These are phyloP conservation scores for Dascillus cervinus DNA, from an alignment of 2,888 invertebrate genomes.

Conservation along the genomic window DNA sequence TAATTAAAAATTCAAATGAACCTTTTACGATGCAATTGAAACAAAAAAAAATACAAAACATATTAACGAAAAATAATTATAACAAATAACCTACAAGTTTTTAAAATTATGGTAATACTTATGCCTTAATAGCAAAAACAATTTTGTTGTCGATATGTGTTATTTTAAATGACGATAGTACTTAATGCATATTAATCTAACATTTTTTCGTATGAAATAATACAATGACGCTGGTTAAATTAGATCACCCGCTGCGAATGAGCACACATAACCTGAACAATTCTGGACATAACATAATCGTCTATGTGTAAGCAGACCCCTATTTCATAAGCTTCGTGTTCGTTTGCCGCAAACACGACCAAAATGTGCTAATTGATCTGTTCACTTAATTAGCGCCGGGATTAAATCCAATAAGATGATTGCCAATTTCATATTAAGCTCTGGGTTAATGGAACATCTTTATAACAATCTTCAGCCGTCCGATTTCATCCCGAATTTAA, in stretches of 20 bases:
- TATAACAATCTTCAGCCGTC: conserved; percentile 1
- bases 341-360: conserved; percentile 12
- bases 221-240: no score
- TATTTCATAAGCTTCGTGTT: conserved; percentile 11
- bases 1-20: no score
- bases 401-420: conserved; percentile 14
- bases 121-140: no score
- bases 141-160: no score
- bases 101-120: no score
- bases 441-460: conserved; percentile 7
- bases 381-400: conserved; percentile 14
- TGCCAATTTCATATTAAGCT: conserved; percentile 12
- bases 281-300: conserved; percentile 20
- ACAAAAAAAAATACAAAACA: no score
- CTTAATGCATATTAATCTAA: no score
- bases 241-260: conserved; percentile 7
- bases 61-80: no score
- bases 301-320: conserved; percentile 14
- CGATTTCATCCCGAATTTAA: neutral
- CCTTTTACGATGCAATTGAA: no score
- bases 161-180: no score
- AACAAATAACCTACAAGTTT: no score
- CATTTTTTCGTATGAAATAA: no score
- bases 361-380: conserved; percentile 17
- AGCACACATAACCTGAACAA: conserved; percentile 13